Conservation (phyloP, 2,888 invertebrate genomes). For the Epicampocera succincta region DNA sequence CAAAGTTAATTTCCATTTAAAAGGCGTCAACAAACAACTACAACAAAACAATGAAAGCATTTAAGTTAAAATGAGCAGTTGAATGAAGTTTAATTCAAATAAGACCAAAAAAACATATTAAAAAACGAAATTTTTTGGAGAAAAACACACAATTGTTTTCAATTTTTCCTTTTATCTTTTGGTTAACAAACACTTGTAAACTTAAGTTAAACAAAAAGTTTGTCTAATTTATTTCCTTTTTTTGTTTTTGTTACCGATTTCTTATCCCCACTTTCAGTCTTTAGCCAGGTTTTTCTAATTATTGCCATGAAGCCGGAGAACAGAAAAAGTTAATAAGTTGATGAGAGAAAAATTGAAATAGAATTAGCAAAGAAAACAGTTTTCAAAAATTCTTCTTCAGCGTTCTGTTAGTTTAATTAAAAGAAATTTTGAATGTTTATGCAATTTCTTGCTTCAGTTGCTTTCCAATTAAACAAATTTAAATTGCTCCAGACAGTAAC, state of each 20-base stretch:
- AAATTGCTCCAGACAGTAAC: too few relatives aligned
- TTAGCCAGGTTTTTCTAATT: slow-evolving; percentile 47
- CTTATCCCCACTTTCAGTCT: slow-evolving; percentile 10
- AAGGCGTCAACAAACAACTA: background rate
- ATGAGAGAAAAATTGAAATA: slow-evolving; percentile 23
- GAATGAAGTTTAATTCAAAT: slow-evolving; percentile 52
- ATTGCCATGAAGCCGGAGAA: slow-evolving; percentile 25
- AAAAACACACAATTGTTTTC: slow-evolving; percentile 29
- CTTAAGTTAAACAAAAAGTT: slow-evolving; percentile 37
- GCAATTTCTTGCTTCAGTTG: too few relatives aligned
- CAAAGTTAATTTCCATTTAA: background rate
- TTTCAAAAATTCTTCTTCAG: slow-evolving; percentile 21
- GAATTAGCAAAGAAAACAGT: slow-evolving; percentile 50
- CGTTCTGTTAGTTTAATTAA: background rate
- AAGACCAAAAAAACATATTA: background rate
- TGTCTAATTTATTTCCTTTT: too few relatives aligned
- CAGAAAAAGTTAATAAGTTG: slow-evolving; percentile 12
- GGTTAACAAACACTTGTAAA: slow-evolving; percentile 33
- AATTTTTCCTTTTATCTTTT: slow-evolving; percentile 1
- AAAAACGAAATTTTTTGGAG: slow-evolving; percentile 40
- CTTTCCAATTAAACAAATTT: too few relatives aligned
- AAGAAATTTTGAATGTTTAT: too few relatives aligned
- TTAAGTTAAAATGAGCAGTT: slow-evolving; percentile 56
- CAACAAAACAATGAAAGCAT: slow-evolving; percentile 9
- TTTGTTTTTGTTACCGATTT: slow-evolving; percentile 10